These are phyloP conservation scores for Pluvianellus socialis DNA, from an alignment of 2,113 vertebrate species.

Conservation along the genomic window DNA sequence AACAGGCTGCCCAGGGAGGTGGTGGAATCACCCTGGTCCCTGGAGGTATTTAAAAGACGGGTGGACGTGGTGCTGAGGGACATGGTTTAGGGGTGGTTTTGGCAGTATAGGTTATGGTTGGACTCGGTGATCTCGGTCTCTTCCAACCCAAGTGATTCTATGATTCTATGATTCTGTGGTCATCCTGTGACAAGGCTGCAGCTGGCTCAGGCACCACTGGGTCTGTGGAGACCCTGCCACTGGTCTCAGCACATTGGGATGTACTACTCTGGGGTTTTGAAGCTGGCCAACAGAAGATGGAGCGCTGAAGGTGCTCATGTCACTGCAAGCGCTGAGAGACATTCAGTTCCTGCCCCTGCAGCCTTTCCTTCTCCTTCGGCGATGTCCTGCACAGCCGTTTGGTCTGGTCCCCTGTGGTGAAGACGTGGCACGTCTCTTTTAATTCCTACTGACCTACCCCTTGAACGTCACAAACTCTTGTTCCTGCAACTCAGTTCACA, in stretches of 20 bases:
- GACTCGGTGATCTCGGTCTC: too few species aligned
- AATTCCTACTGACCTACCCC: accelerated
- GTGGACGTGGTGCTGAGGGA: too few species aligned
- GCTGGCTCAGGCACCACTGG: accelerated
- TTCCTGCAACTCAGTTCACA: not conserved
- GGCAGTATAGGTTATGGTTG: too few species aligned
- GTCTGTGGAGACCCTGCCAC: not conserved
- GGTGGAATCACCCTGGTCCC: too few species aligned
- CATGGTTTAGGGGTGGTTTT: too few species aligned
- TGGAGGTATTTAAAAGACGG: too few species aligned
- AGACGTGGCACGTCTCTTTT: not conserved
- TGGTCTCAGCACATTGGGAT: not conserved
- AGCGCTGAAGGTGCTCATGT: not conserved
- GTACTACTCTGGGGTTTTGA: not conserved
- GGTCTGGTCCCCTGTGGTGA: not conserved
- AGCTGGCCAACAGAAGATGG: not conserved
- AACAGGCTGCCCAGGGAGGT: too few species aligned
- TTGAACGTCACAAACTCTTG: not conserved
- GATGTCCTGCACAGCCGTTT: not conserved
- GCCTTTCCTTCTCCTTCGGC: not conserved
- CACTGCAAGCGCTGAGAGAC: not conserved
- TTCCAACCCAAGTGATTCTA: too few species aligned
- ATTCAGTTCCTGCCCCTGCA: not conserved
- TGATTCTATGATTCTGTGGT: not conserved
- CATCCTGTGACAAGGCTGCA: not conserved